A percentile compares a stretch with the other conserved stretches of the same genome.
Evolutionary conservation across 2,888 invertebrate species (phyloP).

Genomic region (Corbicula japonica): DNA sequence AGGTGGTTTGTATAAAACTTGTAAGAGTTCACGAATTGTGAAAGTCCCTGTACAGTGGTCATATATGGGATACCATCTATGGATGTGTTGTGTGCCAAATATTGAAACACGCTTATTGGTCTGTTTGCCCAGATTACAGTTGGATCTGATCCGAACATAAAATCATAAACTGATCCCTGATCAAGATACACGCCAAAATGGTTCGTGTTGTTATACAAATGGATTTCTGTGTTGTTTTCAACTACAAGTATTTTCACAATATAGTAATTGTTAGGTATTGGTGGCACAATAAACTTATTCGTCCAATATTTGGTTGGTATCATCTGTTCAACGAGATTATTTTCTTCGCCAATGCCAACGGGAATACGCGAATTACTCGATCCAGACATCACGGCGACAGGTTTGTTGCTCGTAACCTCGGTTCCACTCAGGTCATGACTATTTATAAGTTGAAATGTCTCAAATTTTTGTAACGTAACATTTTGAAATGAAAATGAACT

Average conservation of each 20-base stretch:
- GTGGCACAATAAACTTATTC: not conserved
- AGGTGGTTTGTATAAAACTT: not conserved
- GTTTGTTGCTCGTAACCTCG: not conserved
- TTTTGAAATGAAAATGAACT: too few species aligned
- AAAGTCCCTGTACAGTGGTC: not conserved
- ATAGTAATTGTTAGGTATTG: not conserved
- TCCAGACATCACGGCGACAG: not conserved
- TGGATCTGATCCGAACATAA: not conserved
- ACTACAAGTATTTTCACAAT: not conserved
- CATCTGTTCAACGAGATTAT: not conserved
- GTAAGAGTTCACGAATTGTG: not conserved
- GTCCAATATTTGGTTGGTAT: constrained; percentile 6
- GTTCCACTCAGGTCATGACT: not conserved
- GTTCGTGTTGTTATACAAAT: not conserved
- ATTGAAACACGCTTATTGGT: not conserved
- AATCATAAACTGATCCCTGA: not conserved
- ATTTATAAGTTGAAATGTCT: not conserved
- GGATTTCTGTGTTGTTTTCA: too few species aligned
- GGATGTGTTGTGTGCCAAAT: not conserved
- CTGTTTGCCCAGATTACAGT: not conserved
- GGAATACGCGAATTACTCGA: not conserved
- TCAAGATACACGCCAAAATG: not conserved
- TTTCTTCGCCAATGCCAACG: not conserved
- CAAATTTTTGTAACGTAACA: constrained; percentile 1
- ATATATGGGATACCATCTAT: not conserved